phyloP scores from a whole-genome alignment of 2,113 vertebrate species.

The Myrmecobius fasciatus region DNA sequence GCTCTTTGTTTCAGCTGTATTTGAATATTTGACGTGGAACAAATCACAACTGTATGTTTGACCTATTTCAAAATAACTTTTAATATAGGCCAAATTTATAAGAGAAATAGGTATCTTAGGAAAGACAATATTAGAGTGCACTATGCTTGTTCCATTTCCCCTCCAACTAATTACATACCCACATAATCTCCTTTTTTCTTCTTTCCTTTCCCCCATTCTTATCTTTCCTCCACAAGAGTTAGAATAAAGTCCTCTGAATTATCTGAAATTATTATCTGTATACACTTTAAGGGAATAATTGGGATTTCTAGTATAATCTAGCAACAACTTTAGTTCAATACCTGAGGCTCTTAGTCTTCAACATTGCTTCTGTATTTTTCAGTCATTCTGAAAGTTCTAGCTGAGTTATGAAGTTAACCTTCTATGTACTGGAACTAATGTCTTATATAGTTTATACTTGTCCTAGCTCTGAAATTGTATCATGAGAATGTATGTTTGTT shows the following conservation, averaged over 20 bases:
- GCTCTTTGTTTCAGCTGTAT: not conserved
- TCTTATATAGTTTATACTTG: not conserved
- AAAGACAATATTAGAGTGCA: not conserved
- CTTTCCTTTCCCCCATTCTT: not conserved
- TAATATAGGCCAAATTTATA: not conserved
- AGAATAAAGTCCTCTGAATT: not conserved
- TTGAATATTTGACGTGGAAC: not conserved
- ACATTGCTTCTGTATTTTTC: not conserved
- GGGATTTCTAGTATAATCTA: not conserved
- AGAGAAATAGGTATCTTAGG: not conserved
- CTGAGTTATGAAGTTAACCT: not conserved
- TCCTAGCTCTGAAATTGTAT: not conserved
- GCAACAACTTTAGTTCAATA: not conserved
- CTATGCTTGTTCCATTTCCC: not conserved
- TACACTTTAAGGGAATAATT: not conserved
- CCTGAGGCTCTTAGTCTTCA: not conserved
- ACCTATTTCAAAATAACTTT: not conserved
- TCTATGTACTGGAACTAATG: not conserved
- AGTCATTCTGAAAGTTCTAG: not conserved
- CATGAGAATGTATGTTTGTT: not conserved
- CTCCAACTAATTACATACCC: not conserved
- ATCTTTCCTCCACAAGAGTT: not conserved
- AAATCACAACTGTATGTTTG: not conserved
- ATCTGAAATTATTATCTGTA: not conserved
- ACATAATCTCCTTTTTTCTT: not conserved